Conservation (phyloP, 2,888 invertebrate genomes). For the Orthosia cruda region DNA sequence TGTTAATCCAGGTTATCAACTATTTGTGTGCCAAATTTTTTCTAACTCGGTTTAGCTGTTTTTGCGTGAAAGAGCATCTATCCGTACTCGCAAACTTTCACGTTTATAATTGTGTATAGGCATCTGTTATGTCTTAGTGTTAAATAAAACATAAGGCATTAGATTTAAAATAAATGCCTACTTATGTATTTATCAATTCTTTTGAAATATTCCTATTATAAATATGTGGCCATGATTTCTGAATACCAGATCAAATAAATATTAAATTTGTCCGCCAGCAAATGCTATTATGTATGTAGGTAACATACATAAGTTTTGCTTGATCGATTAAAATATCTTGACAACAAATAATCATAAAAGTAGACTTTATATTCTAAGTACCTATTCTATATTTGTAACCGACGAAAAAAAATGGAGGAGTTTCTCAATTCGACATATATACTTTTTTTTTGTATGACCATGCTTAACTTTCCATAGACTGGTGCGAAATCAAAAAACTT, state of each 20-base stretch:
- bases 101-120: not conserved
- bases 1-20: too few species aligned
- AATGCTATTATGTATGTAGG: not conserved
- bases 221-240: not conserved
- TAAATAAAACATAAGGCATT: conserved; percentile 10
- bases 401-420: too few species aligned
- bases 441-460: too few species aligned
- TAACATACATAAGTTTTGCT: not conserved
- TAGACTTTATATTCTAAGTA: too few species aligned
- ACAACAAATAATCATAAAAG: not conserved
- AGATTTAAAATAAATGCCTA: not conserved
- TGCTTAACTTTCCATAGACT: too few species aligned
- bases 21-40: too few species aligned
- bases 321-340: not conserved
- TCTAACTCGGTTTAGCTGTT: too few species aligned
- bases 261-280: not conserved
- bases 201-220: not conserved
- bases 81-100: too few species aligned
- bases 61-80: too few species aligned
- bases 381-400: too few species aligned
- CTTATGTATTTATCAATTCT: not conserved
- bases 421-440: too few species aligned
- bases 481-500: too few species aligned
- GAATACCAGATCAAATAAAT: not conserved
- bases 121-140: not conserved